These are phyloP conservation scores for Megalopta genalis DNA, from an alignment of 1,140 invertebrate species.

Conservation along the genomic window DNA sequence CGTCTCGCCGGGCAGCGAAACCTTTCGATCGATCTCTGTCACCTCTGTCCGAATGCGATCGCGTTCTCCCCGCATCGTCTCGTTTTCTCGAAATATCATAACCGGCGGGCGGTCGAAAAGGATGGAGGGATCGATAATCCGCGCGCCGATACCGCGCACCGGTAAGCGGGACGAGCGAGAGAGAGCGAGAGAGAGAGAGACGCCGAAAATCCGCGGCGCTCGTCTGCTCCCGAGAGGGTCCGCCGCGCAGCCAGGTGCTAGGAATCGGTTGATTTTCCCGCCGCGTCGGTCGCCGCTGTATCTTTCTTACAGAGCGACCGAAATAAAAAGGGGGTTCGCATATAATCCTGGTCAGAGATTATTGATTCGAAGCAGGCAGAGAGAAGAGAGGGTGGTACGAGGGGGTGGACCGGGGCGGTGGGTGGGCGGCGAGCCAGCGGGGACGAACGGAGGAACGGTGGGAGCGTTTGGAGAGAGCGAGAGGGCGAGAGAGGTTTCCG, in stretches of 20 bases:
- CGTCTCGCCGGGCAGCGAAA: no score
- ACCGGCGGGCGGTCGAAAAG: slow-evolving; percentile 50
- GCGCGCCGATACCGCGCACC: slow-evolving; percentile 72
- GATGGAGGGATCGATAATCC: slow-evolving; percentile 77
- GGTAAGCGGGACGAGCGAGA: slow-evolving; percentile 29
- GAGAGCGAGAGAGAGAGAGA: slow-evolving; percentile 26
- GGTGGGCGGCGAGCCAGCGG: slow-evolving; percentile 3
- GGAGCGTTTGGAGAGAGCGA: neutral
- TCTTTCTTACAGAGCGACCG: slow-evolving; percentile 30
- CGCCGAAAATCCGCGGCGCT: neutral
- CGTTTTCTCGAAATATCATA: slow-evolving; percentile 58
- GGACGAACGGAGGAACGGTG: no score
- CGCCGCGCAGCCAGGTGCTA: no score
- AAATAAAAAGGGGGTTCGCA: slow-evolving; percentile 46
- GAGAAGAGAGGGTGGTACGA: neutral
- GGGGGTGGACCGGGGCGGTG: neutral
- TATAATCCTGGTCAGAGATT: slow-evolving; percentile 66
- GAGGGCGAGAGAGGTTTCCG: slow-evolving; percentile 26
- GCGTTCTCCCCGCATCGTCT: slow-evolving; percentile 17
- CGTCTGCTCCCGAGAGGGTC: neutral
- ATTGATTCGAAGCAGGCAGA: slow-evolving; percentile 64
- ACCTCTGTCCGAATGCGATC: slow-evolving; percentile 5
- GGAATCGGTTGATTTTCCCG: neutral
- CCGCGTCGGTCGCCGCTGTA: slow-evolving; percentile 8
- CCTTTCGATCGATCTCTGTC: no score